Percentiles rank a stretch among this genome's conserved stretches.
These are phyloP conservation scores for Pycnonotus jocosus DNA, from an alignment of 2,113 vertebrate genomes.

Conservation along the genomic window DNA sequence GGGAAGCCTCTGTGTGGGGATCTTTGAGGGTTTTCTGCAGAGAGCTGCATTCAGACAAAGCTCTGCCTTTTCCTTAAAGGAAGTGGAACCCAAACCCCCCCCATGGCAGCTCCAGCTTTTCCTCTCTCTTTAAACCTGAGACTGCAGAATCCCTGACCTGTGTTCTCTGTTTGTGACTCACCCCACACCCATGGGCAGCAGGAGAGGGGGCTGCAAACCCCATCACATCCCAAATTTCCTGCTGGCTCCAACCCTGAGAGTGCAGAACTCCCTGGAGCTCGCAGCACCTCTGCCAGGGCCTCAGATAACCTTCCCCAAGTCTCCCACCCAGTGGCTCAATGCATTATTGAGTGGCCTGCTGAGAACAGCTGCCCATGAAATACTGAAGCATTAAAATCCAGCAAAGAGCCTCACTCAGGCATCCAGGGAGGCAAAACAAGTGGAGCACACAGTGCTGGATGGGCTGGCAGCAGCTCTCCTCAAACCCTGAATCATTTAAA, in stretches of 20 bases:
- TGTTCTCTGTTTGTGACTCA: not conserved
- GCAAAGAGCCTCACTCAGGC: constrained; percentile 42
- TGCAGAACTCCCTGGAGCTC: not conserved
- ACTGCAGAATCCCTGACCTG: not conserved
- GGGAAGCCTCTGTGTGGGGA: not conserved
- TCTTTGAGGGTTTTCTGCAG: not conserved
- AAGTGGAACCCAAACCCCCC: not conserved
- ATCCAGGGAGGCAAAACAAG: constrained; percentile 22
- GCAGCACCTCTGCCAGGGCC: not conserved
- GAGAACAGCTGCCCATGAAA: constrained; percentile 65
- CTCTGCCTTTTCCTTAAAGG: not conserved
- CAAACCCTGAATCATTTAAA: constrained; percentile 30
- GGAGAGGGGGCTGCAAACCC: not conserved
- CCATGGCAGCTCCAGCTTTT: not conserved
- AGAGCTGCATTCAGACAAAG: not conserved
- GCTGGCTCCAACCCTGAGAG: not conserved
- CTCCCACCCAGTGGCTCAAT: constrained; percentile 27
- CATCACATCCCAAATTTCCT: rapidly evolving
- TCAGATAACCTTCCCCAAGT: constrained; percentile 35
- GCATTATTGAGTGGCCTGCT: constrained; percentile 60
- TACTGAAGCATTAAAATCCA: constrained; percentile 59
- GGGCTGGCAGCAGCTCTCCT: not conserved
- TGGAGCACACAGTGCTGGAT: not conserved
- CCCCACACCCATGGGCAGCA: not conserved
- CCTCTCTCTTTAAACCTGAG: not conserved